A percentile compares a stretch with the other conserved stretches of the same genome.
phyloP scores from a whole-genome alignment of 2,797 vertebrate genomes.

The Knipowitschia caucasica region DNA sequence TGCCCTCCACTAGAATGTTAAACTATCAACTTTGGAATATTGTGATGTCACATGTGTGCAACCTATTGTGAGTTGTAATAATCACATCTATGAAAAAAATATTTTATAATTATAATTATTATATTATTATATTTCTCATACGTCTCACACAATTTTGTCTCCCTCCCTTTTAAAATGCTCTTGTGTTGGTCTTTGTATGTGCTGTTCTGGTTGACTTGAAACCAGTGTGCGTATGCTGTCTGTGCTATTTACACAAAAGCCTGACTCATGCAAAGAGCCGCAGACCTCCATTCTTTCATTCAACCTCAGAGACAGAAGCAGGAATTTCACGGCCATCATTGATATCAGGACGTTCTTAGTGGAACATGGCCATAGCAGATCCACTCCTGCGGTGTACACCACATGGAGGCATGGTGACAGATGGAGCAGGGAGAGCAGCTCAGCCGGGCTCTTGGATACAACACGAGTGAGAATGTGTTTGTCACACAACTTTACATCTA shows the following conservation, averaged over 20 bases:
- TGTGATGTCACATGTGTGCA: too few species aligned
- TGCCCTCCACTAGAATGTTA: too few species aligned
- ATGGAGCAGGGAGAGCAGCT: constrained; percentile 60
- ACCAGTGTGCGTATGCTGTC: constrained; percentile 26
- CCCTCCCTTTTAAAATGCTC: not conserved
- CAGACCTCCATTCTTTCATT: constrained; percentile 24
- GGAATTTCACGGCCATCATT: constrained; percentile 44
- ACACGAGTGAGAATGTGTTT: constrained; percentile 52
- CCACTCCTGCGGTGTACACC: constrained; percentile 34
- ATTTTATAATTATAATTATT: too few species aligned
- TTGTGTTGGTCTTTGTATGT: not conserved
- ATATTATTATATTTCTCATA: not conserved
- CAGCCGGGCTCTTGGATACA: constrained; percentile 59
- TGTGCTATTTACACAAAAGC: constrained; percentile 32
- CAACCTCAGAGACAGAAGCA: constrained; percentile 39
- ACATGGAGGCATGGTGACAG: constrained; percentile 60
- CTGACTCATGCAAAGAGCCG: constrained; percentile 34
- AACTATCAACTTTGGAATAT: too few species aligned
- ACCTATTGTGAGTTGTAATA: too few species aligned
- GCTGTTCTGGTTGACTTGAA: constrained; percentile 23
- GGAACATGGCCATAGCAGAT: constrained; percentile 59
- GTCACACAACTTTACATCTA: too few species aligned
- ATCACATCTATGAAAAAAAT: too few species aligned
- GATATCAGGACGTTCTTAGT: constrained; percentile 57
- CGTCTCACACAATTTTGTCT: too few species aligned